These are phyloP conservation scores for Coranthus polyacanthus DNA, from an alignment of 2,797 vertebrate species.

Conservation along the genomic window DNA sequence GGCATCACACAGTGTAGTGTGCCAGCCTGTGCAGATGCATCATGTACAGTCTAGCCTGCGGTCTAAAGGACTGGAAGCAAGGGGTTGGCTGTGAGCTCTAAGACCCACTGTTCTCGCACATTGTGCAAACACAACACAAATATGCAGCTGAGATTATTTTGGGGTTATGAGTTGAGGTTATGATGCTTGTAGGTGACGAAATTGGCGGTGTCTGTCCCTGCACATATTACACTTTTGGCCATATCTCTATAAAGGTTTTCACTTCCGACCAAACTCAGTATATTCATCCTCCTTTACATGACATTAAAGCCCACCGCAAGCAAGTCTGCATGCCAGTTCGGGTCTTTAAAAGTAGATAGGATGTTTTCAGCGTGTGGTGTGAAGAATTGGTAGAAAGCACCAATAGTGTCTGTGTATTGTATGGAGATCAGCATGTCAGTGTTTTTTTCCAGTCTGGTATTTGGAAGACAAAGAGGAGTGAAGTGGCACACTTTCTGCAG, in stretches of 20 bases:
- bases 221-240: slow-evolving; percentile 38
- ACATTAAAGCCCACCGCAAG: slow-evolving; percentile 36
- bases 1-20: slow-evolving; percentile 47
- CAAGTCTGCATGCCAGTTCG: slow-evolving; percentile 33
- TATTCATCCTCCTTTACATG: slow-evolving; percentile 22
- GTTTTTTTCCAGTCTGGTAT: slow-evolving; percentile 35
- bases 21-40: slow-evolving; percentile 65
- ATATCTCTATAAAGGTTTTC: slow-evolving; percentile 12
- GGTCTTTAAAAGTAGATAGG: slow-evolving; percentile 27
- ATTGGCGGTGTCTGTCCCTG: slow-evolving; percentile 24
- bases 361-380: slow-evolving; percentile 45
- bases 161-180: slow-evolving; percentile 35
- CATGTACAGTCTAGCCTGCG: slow-evolving; percentile 68
- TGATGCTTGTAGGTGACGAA: slow-evolving; percentile 32
- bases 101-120: slow-evolving; percentile 30
- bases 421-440: too few species aligned
- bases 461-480: too few species aligned
- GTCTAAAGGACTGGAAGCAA: slow-evolving; percentile 59
- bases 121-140: slow-evolving; percentile 28
- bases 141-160: slow-evolving; percentile 49
- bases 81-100: slow-evolving; percentile 41
- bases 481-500: slow-evolving; percentile 33
- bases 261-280: slow-evolving; percentile 29
- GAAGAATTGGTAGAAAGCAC: too few species aligned
- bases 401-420: too few species aligned